Evolutionary conservation across 2,113 vertebrate species (phyloP).

Genomic region (Saccopteryx leptura): DNA sequence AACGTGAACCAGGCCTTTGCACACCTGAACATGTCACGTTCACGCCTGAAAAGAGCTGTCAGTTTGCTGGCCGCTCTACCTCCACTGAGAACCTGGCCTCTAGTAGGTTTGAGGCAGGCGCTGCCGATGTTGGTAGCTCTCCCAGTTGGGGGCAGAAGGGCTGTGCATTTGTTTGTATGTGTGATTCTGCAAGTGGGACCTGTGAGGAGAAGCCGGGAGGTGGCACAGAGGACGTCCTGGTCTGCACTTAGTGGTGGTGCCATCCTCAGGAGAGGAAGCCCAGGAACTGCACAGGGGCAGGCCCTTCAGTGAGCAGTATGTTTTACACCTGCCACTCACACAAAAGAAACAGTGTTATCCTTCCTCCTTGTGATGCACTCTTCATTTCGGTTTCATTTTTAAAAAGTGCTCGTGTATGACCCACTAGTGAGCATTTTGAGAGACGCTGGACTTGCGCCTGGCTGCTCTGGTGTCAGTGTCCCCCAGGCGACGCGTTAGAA

Average conservation of each 20-base stretch:
- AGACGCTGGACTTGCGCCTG: not conserved
- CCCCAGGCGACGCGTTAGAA: not conserved
- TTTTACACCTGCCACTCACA: not conserved
- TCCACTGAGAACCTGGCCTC: not conserved
- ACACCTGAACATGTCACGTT: not conserved
- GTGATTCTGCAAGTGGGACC: not conserved
- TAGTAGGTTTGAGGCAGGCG: not conserved
- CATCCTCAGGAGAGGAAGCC: not conserved
- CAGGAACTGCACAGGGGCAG: not conserved
- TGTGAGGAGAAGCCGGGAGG: not conserved
- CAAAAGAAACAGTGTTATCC: not conserved
- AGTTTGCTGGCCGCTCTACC: not conserved
- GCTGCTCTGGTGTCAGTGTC: not conserved
- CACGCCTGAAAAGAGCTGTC: not conserved
- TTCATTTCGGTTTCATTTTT: not conserved
- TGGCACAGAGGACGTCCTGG: not conserved
- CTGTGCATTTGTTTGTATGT: not conserved
- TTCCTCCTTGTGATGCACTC: not conserved
- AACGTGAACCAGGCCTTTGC: not conserved
- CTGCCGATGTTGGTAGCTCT: not conserved
- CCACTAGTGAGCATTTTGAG: not conserved
- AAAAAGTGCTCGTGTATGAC: not conserved
- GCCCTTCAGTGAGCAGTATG: not conserved
- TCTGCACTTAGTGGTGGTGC: not conserved
- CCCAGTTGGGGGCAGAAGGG: not conserved